Evolutionary conservation across 2,888 invertebrate species (phyloP), one percentile per base, ranked within the genome.

Genomic region (Lysandra coridon): DNA sequence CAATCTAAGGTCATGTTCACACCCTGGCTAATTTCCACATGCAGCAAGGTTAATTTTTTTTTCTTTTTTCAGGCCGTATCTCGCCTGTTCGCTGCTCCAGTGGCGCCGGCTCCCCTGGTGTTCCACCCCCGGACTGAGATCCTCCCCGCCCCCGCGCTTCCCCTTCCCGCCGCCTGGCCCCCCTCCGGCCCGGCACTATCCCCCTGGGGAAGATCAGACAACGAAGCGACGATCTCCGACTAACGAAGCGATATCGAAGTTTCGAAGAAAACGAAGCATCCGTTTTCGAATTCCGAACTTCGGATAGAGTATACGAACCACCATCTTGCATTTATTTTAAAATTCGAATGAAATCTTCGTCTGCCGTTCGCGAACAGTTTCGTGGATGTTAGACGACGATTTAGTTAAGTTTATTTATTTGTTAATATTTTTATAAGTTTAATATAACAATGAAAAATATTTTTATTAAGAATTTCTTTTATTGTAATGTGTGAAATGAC

Each of bases 181-280:
- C 91, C 92, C 0, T 88, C 92, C 6, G 93, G 90, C 1, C 94
- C 94, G 1, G 87, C 90, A 0, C 85, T 93, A 2, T 92, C 93
- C 0, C 93, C 94, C 1, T 94, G 94, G 94, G 94, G 83, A 14
- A 87, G 94, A 83, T 93, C 94, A 33, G 94, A 93, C 85, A 90
- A 92, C 82, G 94, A 92, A 4, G 91, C 91, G 1, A 87, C 89
- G 3, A 91, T 93, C 40, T 87, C 92, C 2, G 91, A 93, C 82
- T 94, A 89, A 84, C 57, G 57, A 40, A 60, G 57, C 57, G 23
- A 10, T 1, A 4, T 30, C 37, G 14, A n/a, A 33, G 23, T 74
- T 14, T 37, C 53, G 76, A 57, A 76, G 14, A 69, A 69, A 69
- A 17, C 69, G 69, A 37, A 33, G 14, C 4, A 23, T 6, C 64